phyloP scores from a whole-genome alignment of 35 echinoderm and acorn worm genomes.

The Lytechinus variegatus region DNA sequence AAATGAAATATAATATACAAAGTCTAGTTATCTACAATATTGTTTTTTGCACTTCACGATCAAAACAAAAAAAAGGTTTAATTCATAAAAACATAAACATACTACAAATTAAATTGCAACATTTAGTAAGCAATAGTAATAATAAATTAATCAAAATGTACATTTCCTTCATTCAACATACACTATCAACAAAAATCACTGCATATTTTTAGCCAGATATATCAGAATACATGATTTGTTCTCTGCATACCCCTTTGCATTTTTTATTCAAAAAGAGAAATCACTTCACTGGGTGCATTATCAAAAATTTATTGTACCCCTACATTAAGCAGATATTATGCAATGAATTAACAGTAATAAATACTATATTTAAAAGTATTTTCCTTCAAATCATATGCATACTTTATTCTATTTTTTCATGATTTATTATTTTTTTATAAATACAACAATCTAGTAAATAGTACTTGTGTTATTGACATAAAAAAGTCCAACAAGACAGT shows the following conservation, averaged over 20 bases:
- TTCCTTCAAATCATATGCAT: neutral
- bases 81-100: neutral
- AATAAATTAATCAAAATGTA: neutral
- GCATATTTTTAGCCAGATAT: neutral
- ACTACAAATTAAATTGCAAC: neutral
- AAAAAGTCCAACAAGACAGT: neutral
- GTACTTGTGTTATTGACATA: neutral
- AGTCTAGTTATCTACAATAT: neutral
- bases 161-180: neutral
- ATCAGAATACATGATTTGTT: neutral
- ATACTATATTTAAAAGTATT: neutral
- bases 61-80: neutral
- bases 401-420: neutral
- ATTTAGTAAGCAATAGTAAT: neutral
- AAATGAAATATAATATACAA: neutral
- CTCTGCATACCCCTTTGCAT: too few relatives aligned
- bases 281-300: too few relatives aligned
- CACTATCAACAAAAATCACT: neutral
- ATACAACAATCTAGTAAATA: neutral
- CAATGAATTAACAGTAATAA: neutral
- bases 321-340: too few relatives aligned
- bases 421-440: neutral
- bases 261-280: too few relatives aligned
- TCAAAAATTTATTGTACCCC: too few relatives aligned
- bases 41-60: neutral